Conservation (phyloP, 1,140 invertebrate species). For the Zaprionus davidi region DNA sequence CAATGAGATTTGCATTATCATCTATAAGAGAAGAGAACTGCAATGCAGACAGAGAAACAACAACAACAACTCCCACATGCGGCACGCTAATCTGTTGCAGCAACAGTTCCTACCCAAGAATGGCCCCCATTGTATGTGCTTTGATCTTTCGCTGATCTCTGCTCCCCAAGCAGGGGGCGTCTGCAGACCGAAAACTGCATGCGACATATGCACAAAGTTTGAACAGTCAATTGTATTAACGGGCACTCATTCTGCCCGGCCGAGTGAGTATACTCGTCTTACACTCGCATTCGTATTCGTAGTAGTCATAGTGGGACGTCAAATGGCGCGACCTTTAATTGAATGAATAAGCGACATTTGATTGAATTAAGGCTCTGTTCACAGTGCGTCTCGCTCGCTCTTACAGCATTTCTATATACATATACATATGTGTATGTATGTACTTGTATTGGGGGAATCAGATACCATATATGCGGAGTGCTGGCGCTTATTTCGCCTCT, state of each 20-base stretch:
- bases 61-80: not conserved
- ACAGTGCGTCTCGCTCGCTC: conserved; percentile 9
- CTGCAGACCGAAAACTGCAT: conserved; percentile 6
- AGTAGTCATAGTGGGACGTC: conserved; percentile 61
- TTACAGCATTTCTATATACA: conserved; percentile 4
- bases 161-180: not conserved
- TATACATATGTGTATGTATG: conserved; percentile 23
- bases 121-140: conserved; percentile 62
- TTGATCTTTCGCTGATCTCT: conserved; percentile 45
- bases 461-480: conserved; percentile 10
- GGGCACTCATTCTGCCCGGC: not conserved
- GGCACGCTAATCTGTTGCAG: conserved; percentile 49
- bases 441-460: conserved; percentile 3
- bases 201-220: conserved; percentile 57
- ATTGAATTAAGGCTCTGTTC: conserved; percentile 72
- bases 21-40: not conserved
- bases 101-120: conserved; percentile 57
- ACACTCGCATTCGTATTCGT: conserved; percentile 37
- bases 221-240: conserved; percentile 70
- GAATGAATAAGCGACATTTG: conserved; percentile 84
- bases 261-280: conserved; percentile 13
- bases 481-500: conserved; percentile 45
- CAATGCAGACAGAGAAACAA: conserved; percentile 18
- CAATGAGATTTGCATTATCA: conserved; percentile 65
- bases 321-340: conserved; percentile 83